These are phyloP conservation scores for Halcyon smyrnensis DNA, from an alignment of 2,797 vertebrate species.

Conservation along the genomic window DNA sequence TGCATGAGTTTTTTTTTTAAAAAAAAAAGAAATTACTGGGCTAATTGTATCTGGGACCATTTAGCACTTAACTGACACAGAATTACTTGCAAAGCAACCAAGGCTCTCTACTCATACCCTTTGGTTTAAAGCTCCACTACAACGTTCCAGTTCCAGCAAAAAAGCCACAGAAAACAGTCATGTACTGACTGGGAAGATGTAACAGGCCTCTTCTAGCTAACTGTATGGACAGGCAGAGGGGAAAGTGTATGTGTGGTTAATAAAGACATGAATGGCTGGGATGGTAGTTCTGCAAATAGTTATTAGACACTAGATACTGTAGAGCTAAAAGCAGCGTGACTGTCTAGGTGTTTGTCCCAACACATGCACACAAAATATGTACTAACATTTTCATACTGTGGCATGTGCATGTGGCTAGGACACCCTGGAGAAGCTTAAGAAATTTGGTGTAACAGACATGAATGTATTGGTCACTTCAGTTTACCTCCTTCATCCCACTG, in stretches of 20 bases:
- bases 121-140: neutral
- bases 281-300: neutral
- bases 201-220: neutral
- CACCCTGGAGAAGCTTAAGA: neutral
- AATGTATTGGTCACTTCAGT: neutral
- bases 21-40: neutral
- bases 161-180: neutral
- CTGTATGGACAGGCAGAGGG: neutral
- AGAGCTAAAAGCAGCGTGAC: neutral
- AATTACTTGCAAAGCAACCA: neutral
- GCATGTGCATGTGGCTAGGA: neutral
- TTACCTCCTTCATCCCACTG: neutral
- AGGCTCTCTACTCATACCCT: neutral
- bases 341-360: neutral
- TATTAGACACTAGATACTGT: neutral
- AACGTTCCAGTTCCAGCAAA: neutral
- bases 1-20: neutral
- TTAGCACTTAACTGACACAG: neutral
- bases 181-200: neutral
- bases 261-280: neutral
- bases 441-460: neutral
- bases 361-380: fast-evolving
- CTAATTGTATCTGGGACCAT: neutral
- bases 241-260: neutral
- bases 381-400: neutral